Evolutionary conservation across 2,113 vertebrate species (phyloP).

Genomic region (Phalacrocorax carbo): DNA sequence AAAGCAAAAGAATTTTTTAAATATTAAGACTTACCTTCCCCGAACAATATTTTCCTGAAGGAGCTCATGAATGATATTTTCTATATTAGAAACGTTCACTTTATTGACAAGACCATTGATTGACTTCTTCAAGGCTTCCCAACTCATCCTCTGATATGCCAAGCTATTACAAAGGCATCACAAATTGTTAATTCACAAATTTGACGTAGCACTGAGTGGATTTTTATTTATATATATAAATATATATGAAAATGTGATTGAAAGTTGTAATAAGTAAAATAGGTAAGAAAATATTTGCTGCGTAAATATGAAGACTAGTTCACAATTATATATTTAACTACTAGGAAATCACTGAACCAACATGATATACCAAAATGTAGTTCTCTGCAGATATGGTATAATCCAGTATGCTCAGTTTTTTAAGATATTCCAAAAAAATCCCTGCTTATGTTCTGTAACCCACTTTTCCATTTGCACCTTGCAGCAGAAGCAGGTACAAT

Average conservation of each 20-base stretch:
- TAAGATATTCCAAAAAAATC: neutral
- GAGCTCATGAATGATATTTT: conserved; percentile 94
- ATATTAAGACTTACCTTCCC: conserved; percentile 81
- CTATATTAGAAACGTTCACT: conserved; percentile 97
- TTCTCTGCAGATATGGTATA: fast-evolving
- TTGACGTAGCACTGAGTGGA: neutral
- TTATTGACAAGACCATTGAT: conserved; percentile 99
- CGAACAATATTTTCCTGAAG: conserved; percentile 97
- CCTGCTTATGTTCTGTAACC: neutral
- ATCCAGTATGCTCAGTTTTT: neutral
- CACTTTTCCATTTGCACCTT: neutral
- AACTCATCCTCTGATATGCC: conserved; percentile 98
- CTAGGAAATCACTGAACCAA: neutral
- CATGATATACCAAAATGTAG: neutral
- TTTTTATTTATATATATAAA: neutral
- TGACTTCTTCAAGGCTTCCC: conserved; percentile 98
- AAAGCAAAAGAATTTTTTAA: neutral
- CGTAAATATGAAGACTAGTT: neutral
- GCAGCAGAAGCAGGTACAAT: neutral
- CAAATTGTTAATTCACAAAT: neutral
- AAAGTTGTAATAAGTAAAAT: neutral
- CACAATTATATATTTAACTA: neutral
- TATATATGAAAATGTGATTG: neutral
- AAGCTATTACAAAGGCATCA: conserved; percentile 77
- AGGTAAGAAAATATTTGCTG: neutral